phyloP scores from a whole-genome alignment of 2,888 invertebrate species.

The Beris chalybata region DNA sequence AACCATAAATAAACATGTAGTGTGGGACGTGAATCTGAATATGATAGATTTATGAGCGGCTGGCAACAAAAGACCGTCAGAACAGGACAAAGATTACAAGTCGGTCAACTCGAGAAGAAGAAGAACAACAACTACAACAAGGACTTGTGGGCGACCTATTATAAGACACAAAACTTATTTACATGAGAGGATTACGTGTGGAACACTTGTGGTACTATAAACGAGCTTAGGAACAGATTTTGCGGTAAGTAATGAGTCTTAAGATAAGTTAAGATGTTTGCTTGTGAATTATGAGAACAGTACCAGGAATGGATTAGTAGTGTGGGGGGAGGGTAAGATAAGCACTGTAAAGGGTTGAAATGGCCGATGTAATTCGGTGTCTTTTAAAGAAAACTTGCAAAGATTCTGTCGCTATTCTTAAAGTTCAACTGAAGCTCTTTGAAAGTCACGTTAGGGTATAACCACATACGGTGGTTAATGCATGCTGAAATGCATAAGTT shows the following conservation, averaged over 20 bases:
- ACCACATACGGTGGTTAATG: no score
- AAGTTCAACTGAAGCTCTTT: no score
- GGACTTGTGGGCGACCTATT: conserved; percentile 27
- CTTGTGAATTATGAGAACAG: conserved; percentile 28
- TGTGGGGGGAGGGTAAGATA: conserved; percentile 1
- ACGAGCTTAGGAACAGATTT: conserved; percentile 32
- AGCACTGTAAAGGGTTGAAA: conserved; percentile 22
- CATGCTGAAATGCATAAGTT: no score
- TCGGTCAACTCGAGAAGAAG: conserved; percentile 7
- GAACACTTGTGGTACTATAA: conserved; percentile 30
- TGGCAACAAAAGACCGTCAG: conserved; percentile 22
- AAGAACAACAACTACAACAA: neutral
- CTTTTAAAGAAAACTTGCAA: no score
- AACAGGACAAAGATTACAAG: conserved; percentile 8
- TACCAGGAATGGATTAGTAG: conserved; percentile 3
- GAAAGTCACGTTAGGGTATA: no score
- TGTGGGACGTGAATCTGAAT: conserved; percentile 28
- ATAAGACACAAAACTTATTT: conserved; percentile 28
- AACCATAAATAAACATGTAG: no score
- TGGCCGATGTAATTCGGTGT: neutral
- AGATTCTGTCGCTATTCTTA: no score
- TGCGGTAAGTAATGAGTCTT: conserved; percentile 31
- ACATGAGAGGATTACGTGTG: conserved; percentile 27
- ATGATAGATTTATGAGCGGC: conserved; percentile 36
- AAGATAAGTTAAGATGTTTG: conserved; percentile 33